Conservation (phyloP, 1,140 invertebrate species). For the Palaemon carinicauda region DNA sequence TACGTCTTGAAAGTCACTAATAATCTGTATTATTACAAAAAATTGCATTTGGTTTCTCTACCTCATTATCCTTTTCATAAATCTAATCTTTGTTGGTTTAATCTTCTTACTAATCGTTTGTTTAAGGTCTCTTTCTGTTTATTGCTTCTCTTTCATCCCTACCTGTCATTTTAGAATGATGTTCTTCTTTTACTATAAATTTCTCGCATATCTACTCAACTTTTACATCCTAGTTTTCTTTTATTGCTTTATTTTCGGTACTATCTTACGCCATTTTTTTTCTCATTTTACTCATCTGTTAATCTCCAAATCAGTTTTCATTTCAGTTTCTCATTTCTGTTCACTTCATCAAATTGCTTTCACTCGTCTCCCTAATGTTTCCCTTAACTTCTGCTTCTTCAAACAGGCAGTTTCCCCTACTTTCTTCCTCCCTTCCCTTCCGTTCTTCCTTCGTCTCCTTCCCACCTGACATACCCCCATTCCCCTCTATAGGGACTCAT, state of each 20-base stretch:
- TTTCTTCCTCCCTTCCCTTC: neutral
- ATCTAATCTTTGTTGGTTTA: neutral
- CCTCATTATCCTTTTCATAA: neutral
- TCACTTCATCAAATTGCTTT: neutral
- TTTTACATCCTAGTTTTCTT: slow-evolving; percentile 3
- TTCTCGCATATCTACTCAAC: no score
- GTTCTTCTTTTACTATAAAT: neutral
- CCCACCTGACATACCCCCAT: neutral
- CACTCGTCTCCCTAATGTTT: no score
- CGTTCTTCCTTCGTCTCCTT: neutral
- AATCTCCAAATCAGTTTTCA: no score
- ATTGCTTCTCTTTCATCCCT: neutral
- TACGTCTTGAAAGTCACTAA: neutral
- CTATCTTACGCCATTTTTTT: neutral
- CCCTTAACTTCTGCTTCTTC: neutral
- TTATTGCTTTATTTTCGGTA: neutral
- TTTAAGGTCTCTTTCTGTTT: neutral
- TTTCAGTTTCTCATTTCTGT: neutral
- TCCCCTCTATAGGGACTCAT: neutral
- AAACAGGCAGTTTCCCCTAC: neutral
- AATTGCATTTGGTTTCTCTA: neutral
- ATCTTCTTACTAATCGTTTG: neutral
- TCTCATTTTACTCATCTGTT: neutral
- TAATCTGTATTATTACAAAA: no score
- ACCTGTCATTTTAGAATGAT: neutral